phyloP scores from a whole-genome alignment of 2,888 invertebrate genomes.

The Chorisops tibialis region DNA sequence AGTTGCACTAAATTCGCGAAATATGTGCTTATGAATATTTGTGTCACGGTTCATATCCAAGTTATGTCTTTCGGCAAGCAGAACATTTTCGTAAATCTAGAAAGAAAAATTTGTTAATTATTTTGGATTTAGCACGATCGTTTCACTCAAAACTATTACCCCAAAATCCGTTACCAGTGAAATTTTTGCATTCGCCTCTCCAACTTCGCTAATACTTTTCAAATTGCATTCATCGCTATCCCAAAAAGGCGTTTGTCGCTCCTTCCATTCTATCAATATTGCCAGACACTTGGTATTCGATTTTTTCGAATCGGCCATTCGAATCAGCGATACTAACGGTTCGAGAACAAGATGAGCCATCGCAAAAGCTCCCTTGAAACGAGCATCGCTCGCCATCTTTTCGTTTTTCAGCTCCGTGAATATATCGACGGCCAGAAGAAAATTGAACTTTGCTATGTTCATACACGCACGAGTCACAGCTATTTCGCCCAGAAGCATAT shows the following conservation, averaged over 20 bases:
- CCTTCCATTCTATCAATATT: slow-evolving; percentile 17
- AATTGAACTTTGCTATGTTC: slow-evolving; percentile 17
- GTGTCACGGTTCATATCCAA: not conserved
- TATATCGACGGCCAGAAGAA: slow-evolving; percentile 12
- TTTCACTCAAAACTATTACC: not conserved
- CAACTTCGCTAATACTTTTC: not conserved
- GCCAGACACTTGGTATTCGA: not conserved
- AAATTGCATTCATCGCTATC: not conserved
- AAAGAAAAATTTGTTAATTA: not conserved
- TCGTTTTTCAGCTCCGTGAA: slow-evolving; percentile 14
- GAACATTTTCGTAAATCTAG: not conserved
- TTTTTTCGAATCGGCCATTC: not conserved
- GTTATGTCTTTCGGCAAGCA: not conserved
- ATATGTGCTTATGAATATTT: not conserved
- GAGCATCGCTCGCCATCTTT: slow-evolving; percentile 13
- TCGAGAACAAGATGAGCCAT: slow-evolving; percentile 3
- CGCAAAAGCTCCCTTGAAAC: slow-evolving; percentile 26
- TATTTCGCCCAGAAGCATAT: slow-evolving; percentile 15
- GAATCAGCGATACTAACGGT: not conserved
- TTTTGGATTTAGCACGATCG: not conserved
- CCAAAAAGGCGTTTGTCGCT: slow-evolving; percentile 26
- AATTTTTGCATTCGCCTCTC: not conserved
- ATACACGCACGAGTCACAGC: not conserved
- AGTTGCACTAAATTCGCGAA: not conserved
- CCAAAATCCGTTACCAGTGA: not conserved